Conservation (phyloP, 2,888 invertebrate genomes). For the Abrostola triplasia region DNA sequence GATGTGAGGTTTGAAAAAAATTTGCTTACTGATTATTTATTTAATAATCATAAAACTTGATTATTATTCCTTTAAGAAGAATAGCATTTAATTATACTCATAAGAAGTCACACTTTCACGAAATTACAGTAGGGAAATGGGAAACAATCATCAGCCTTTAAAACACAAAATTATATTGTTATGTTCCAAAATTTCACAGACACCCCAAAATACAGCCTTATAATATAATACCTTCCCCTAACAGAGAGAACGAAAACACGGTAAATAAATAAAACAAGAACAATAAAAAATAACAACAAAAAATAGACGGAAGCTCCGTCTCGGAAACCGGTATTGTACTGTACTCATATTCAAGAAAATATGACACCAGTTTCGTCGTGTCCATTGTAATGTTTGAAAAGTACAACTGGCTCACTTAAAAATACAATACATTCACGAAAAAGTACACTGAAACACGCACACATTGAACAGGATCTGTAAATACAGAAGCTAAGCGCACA, state of each 20-base stretch:
- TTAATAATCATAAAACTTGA: too few species aligned
- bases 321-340: slow-evolving; percentile 67
- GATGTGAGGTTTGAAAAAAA: too few species aligned
- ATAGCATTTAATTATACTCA: too few species aligned
- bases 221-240: slow-evolving; percentile 17
- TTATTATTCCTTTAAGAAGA: too few species aligned
- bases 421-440: slow-evolving; percentile 45
- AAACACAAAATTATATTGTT: not conserved
- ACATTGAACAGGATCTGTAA: slow-evolving; percentile 31
- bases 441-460: slow-evolving; percentile 33
- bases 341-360: slow-evolving; percentile 74
- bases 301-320: slow-evolving; percentile 60
- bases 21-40: too few species aligned
- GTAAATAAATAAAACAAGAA: slow-evolving; percentile 51
- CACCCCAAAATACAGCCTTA: not conserved
- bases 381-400: slow-evolving; percentile 60
- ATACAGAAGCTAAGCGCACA: slow-evolving; percentile 24
- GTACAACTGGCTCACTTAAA: slow-evolving; percentile 52
- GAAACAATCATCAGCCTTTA: not conserved
- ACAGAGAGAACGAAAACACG: slow-evolving; percentile 21
- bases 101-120: too few species aligned
- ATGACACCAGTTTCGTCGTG: slow-evolving; percentile 65
- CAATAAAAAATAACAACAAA: slow-evolving; percentile 51
- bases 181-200: not conserved
- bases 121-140: too few species aligned